Evolutionary conservation across 2,888 invertebrate species (phyloP).

Genomic region (Acanthoscelides obtectus): DNA sequence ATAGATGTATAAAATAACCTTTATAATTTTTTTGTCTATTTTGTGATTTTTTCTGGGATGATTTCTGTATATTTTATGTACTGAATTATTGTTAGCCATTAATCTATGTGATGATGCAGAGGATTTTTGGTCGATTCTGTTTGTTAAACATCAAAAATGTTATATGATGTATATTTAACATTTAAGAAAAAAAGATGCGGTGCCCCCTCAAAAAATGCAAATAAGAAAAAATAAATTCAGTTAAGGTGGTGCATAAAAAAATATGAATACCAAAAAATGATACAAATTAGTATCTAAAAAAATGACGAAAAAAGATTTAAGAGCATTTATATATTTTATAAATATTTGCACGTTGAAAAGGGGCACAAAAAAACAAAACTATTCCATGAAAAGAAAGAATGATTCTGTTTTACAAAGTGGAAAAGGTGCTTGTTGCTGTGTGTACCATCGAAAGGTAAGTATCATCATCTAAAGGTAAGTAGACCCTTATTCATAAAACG

Average conservation of each 20-base stretch:
- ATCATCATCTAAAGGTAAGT: not conserved
- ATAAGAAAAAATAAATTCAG: constrained; percentile 15
- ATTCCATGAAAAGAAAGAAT: not conserved
- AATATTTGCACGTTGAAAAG: constrained; percentile 28
- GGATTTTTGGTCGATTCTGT: constrained; percentile 17
- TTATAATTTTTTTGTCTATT: constrained; percentile 50
- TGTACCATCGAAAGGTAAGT: not conserved
- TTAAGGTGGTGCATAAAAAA: constrained; percentile 11
- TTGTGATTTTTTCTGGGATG: not conserved
- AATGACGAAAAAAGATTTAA: constrained; percentile 20
- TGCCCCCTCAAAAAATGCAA: constrained; percentile 21
- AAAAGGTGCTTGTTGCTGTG: too few species aligned
- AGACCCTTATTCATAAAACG: too few species aligned
- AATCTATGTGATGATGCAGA: not conserved
- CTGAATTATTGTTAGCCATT: constrained; percentile 1
- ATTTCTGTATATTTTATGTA: constrained; percentile 3
- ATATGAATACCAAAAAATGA: constrained; percentile 16
- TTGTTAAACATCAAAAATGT: constrained; percentile 21
- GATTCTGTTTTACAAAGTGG: not conserved
- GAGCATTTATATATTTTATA: constrained; percentile 32
- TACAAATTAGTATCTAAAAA: constrained; percentile 11
- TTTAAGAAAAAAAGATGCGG: constrained; percentile 19
- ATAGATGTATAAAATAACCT: not conserved
- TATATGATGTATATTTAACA: constrained; percentile 16
- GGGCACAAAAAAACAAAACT: constrained; percentile 25